Base-by-base conservation (phyloP, 1,140 invertebrate genomes). In the Rhagoletis zephyria region DNA sequence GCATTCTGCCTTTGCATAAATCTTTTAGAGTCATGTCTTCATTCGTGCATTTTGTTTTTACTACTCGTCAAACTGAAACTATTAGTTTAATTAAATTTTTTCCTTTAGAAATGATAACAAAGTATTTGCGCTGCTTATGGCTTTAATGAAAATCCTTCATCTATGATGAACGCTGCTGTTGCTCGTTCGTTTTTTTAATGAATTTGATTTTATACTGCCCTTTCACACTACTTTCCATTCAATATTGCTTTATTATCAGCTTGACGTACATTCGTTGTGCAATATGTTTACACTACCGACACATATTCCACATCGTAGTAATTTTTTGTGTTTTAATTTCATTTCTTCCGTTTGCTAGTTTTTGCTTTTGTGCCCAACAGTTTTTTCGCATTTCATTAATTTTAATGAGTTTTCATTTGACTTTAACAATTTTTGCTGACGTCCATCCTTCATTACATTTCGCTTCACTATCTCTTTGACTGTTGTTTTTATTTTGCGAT, bases 391-490 rank as follows among this genome's bases (percentile, higher is more conserved):
- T 81, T 81, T 81, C 74, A 81, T 81, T 81, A 81, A 81, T 81
- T 81, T 81, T 81, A 81, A 81, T 81, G 74, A 81, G 74, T 81
- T 81, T 81, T 81, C 74, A 42, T 81, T 81, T 81, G 74, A n/a
- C 48, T 81, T 81, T 81, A 81, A 56, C 48, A 56, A 81, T 81
- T 81, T 30, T 81, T 81, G 74, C 74, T 81, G 74, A 81, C 74
- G 74, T 81, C 74, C 48, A 56, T 81, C 14, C 56, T 81, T 81
- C 48, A 81, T 81, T 81, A 81, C 48, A 81, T 81, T 81, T 81
- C 48, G 51, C 48, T 81, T 3, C 42, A 51, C 74, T 16, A 56
- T 81, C 14, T 81, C 74, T 81, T 51, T 59, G 74, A 81, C n/a
- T 63, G 61, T 81, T 81, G 74, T 81, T 81, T 81, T 51, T 6